phyloP scores from a whole-genome alignment of 2,888 invertebrate genomes.

The Stenolophus ochropezus region DNA sequence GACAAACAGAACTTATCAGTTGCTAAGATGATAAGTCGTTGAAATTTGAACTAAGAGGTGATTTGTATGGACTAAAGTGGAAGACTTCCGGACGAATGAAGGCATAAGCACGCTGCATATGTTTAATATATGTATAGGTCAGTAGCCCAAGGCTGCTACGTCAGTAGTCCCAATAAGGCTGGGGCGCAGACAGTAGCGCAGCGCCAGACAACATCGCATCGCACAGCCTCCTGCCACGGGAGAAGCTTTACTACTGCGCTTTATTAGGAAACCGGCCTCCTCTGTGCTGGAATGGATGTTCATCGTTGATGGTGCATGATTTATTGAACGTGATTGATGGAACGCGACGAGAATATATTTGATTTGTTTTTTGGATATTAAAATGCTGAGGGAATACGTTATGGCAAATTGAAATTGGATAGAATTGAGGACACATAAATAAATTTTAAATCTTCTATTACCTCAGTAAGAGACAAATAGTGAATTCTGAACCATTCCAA shows the following conservation, averaged over 20 bases:
- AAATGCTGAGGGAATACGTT: neutral
- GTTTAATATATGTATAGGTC: neutral
- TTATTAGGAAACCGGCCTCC: neutral
- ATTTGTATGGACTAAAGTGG: too few relatives aligned
- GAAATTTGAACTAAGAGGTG: too few relatives aligned
- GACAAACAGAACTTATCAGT: too few relatives aligned
- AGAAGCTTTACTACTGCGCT: neutral
- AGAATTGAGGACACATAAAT: too few relatives aligned
- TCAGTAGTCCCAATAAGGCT: neutral
- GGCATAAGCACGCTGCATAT: too few relatives aligned
- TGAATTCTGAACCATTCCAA: too few relatives aligned
- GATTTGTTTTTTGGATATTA: neutral
- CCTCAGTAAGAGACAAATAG: too few relatives aligned
- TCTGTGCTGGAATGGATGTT: neutral
- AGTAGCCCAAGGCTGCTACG: neutral
- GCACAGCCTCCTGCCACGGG: neutral
- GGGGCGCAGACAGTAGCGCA: neutral
- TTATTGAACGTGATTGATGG: neutral
- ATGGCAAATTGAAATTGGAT: neutral
- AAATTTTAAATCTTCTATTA: too few relatives aligned
- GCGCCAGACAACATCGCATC: neutral
- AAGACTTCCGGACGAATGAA: too few relatives aligned
- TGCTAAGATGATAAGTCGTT: too few relatives aligned
- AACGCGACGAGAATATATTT: neutral
- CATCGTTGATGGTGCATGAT: neutral